phyloP scores from a whole-genome alignment of 2,797 vertebrate genomes.

The Rhabdomys pumilio region DNA sequence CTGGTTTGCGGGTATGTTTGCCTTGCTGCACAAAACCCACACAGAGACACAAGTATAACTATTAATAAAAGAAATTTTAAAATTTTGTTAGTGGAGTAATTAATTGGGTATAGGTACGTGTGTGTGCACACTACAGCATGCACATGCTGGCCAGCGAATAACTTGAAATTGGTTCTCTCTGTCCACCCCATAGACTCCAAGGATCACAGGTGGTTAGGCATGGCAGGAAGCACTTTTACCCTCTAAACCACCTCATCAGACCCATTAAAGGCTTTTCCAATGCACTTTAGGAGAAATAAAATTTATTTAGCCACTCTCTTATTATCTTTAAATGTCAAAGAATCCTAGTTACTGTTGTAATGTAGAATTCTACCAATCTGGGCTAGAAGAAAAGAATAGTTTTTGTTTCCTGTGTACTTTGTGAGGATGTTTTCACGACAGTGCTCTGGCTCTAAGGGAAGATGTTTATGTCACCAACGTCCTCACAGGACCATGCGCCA shows the following conservation, averaged over 20 bases:
- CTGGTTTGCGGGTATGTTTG: too few relatives aligned
- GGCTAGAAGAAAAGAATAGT: not conserved
- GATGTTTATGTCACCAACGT: not conserved
- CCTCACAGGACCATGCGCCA: not conserved
- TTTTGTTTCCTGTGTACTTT: slow-evolving; percentile 5
- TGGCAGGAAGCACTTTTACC: not conserved
- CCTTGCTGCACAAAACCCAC: not conserved
- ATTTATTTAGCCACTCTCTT: not conserved
- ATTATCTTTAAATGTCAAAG: slow-evolving; percentile 21
- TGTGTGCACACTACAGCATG: too few relatives aligned
- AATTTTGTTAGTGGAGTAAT: not conserved
- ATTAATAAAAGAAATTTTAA: not conserved
- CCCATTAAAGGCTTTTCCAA: not conserved
- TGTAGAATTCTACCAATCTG: slow-evolving; percentile 37
- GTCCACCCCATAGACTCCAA: not conserved
- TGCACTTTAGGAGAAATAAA: not conserved
- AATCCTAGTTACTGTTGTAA: slow-evolving; percentile 7
- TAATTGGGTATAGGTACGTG: not conserved
- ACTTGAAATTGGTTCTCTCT: not conserved
- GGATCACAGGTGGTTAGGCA: too few relatives aligned
- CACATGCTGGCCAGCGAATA: not conserved
- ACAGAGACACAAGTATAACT: too few relatives aligned
- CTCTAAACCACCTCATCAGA: not conserved
- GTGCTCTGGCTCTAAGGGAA: not conserved
- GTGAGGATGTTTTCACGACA: slow-evolving; percentile 2